phyloP scores from a whole-genome alignment of 2,113 vertebrate species.

The Eurystomus gularis region DNA sequence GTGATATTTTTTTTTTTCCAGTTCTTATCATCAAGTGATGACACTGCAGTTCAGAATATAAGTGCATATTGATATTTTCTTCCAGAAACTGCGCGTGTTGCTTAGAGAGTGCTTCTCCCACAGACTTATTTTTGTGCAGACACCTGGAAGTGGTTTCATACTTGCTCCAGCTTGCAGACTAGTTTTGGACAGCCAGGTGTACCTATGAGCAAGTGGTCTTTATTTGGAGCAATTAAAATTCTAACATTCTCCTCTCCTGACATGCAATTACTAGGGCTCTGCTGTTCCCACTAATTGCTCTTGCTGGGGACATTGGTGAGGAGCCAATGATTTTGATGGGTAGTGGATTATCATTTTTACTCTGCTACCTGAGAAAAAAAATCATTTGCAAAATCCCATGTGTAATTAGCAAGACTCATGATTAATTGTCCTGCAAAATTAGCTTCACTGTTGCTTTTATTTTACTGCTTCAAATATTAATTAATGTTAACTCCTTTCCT shows the following conservation, averaged over 20 bases:
- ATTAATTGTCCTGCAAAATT: constrained; percentile 99
- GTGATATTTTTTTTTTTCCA: constrained; percentile 66
- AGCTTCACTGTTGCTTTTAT: constrained; percentile 98
- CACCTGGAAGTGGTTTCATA: constrained; percentile 86
- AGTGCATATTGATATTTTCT: constrained; percentile 80
- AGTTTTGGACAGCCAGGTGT: constrained; percentile 86
- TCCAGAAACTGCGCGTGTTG: constrained; percentile 62
- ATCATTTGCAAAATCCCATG: constrained; percentile 99
- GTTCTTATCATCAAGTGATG: constrained; percentile 76
- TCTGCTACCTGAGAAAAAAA: constrained; percentile 92
- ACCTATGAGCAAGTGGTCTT: constrained; percentile 85
- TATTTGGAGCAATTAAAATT: constrained; percentile 94
- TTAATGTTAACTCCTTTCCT: constrained; percentile 98
- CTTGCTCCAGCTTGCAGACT: constrained; percentile 78
- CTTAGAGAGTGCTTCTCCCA: constrained; percentile 60
- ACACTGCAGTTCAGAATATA: constrained; percentile 80
- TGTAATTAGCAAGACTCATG: constrained; percentile 99
- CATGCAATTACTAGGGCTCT: constrained; percentile 92
- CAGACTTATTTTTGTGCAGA: constrained; percentile 85
- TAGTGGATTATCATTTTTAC: constrained; percentile 93
- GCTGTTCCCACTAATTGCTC: constrained; percentile 96
- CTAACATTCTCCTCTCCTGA: constrained; percentile 89
- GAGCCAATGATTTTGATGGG: constrained; percentile 95
- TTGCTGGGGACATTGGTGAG: constrained; percentile 94
- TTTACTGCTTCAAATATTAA: constrained; percentile 99